Base-by-base conservation (phyloP, 2,888 invertebrate species). In the Diaprepes abbreviatus region DNA sequence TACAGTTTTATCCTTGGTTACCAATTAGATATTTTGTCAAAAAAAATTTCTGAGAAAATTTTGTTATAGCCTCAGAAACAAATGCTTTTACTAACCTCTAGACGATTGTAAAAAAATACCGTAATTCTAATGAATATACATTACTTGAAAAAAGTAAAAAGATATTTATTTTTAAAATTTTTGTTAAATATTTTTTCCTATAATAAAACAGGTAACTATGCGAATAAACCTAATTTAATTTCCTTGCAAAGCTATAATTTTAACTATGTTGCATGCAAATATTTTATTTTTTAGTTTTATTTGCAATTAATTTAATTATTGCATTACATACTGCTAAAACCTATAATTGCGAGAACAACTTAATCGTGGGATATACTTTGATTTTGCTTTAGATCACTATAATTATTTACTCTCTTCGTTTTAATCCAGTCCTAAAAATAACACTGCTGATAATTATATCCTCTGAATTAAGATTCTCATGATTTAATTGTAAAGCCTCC, bases 1-100 rank as follows among this genome's bases (percentile, higher is more conserved):
- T 24, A 28, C 6, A n/a, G 3, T 1, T 21, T 2, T 0, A 45
- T 16, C 9, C 16, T 17, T 17, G 17, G 17, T 40, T 40, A 17
- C 21, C 45, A n/a, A 45, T 21, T 43, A 1, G 28, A 48, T 48
- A 48, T 48, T 48, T 48, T 48, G 48, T 48, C 48, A 48, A 48
- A 28, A 48, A 48, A n/a, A 28, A 28, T 28, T 1, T 48, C 28
- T 24, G 48, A 14, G 28, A 48, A 7, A 48, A 7, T 28, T 7
- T 14, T 21, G 19, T 19, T 3, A 19, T 43, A 14, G 48, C 12
- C 48, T 48, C 48, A 48, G 48, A 48, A 28, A 5, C 48, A 28
- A 28, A 28, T 7, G n/a, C 17, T 19, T 19, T 10, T 40, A 19
- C 36, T 36, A 40, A 17, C 40, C 6, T 19, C 10, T 38, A 2